A percentile compares a stretch with the other conserved stretches of the same genome.
These are phyloP conservation scores for Pristionchus exspectatus DNA, from an alignment of 2,888 invertebrate species.

Conservation along the genomic window DNA sequence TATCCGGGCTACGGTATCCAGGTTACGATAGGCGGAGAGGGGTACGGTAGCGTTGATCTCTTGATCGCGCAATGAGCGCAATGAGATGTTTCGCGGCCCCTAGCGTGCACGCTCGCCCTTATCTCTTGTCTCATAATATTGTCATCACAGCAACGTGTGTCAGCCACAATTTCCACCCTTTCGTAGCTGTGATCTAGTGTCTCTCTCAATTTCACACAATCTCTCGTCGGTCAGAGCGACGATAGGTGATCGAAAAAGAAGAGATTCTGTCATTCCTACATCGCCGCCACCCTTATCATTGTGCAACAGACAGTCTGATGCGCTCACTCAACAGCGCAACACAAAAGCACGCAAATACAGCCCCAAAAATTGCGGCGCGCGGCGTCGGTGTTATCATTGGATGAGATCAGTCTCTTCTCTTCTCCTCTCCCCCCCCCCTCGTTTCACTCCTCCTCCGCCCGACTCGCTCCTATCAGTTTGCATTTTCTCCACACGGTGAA, in stretches of 20 bases:
- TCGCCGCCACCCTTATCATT: not conserved
- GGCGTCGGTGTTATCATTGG: conserved; percentile 13
- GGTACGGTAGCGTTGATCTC: not conserved
- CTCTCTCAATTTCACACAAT: not conserved
- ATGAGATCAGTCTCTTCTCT: conserved; percentile 21
- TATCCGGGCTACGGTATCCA: not conserved
- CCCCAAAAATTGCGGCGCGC: not conserved
- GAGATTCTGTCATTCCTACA: not conserved
- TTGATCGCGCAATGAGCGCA: not conserved
- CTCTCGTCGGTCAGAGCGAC: not conserved
- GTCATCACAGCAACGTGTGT: not conserved
- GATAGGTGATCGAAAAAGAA: too few species aligned
- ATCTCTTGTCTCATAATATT: conserved; percentile 7
- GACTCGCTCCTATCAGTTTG: conserved; percentile 33
- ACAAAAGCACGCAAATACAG: conserved; percentile 11
- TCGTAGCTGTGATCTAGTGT: not conserved
- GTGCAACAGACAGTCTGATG: conserved; percentile 15
- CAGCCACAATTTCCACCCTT: not conserved
- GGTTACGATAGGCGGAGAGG: not conserved
- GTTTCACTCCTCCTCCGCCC: not conserved
- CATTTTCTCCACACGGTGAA: not conserved
- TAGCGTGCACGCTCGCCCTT: conserved; percentile 39
- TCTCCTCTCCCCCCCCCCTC: not conserved
- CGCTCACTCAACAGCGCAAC: not conserved
- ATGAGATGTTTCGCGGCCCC: not conserved